phyloP scores from a whole-genome alignment of 2,113 vertebrate genomes.

The Pomatostomus ruficeps region DNA sequence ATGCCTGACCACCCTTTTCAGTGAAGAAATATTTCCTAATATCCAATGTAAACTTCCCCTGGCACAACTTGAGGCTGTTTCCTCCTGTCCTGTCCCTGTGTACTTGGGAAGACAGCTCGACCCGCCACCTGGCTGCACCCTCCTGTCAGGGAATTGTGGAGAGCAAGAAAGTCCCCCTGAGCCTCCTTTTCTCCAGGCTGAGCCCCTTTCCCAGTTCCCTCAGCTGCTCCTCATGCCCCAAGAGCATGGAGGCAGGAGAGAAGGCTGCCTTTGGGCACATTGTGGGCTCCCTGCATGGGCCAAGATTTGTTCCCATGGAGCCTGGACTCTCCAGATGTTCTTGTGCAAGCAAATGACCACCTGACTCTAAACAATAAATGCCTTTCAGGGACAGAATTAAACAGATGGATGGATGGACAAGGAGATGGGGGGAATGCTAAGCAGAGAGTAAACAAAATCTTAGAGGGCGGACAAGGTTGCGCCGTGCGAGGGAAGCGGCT shows the following conservation, averaged over 20 bases:
- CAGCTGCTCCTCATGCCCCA: neutral
- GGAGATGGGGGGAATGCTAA: neutral
- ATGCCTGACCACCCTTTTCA: neutral
- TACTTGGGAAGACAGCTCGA: rapidly evolving
- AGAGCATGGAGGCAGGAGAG: neutral
- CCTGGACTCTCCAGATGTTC: neutral
- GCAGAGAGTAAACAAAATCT: neutral
- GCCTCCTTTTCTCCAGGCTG: neutral
- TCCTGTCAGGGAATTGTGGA: neutral
- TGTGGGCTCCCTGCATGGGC: neutral
- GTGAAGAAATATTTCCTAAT: neutral
- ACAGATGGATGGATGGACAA: neutral
- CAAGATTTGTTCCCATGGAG: neutral
- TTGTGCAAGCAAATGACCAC: neutral
- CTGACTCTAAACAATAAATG: neutral
- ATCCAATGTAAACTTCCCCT: neutral
- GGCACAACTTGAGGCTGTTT: neutral
- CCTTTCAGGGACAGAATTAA: neutral
- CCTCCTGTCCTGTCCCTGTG: neutral
- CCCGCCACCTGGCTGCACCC: neutral
- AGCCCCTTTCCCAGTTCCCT: neutral
- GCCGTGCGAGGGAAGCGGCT: rapidly evolving
- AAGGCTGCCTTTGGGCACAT: neutral
- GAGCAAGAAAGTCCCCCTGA: neutral
- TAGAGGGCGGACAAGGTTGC: neutral